These are phyloP conservation scores for Hymenochirus boettgeri DNA, from an alignment of 2,113 vertebrate genomes.

Conservation along the genomic window DNA sequence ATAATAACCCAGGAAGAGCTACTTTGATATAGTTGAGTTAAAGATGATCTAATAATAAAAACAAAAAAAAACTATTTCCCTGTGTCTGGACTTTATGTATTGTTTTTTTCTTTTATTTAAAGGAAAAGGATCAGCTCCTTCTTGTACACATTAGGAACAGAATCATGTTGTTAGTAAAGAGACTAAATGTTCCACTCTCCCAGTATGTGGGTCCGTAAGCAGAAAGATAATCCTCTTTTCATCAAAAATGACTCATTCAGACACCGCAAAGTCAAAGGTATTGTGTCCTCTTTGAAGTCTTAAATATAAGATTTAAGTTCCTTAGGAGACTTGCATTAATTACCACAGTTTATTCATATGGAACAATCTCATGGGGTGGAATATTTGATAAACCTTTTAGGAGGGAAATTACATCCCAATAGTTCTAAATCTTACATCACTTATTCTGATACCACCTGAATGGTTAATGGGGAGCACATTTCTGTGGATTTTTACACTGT, in stretches of 20 bases:
- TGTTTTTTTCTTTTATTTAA: no score
- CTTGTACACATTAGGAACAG: no score
- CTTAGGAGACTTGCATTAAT: slow-evolving; percentile 40
- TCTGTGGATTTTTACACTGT: no score
- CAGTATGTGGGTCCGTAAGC: slow-evolving; percentile 42
- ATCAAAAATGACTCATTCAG: slow-evolving; percentile 47
- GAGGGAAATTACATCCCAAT: slow-evolving; percentile 8
- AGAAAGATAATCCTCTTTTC: slow-evolving; percentile 47
- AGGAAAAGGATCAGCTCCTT: no score
- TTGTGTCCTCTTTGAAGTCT: slow-evolving; percentile 48
- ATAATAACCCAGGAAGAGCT: no score
- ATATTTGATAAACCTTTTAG: slow-evolving; percentile 36
- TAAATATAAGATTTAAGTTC: slow-evolving; percentile 45
- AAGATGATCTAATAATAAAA: no score
- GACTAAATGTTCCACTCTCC: slow-evolving; percentile 13
- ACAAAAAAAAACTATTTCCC: no score
- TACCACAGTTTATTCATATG: slow-evolving; percentile 22
- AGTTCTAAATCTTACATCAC: slow-evolving; percentile 16
- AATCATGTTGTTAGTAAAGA: no score
- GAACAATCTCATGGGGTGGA: slow-evolving; percentile 7
- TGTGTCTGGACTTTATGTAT: no score
- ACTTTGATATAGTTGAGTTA: no score
- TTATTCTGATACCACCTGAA: slow-evolving; percentile 19
- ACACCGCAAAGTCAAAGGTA: slow-evolving; percentile 48
- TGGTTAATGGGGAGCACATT: slow-evolving; percentile 14